Base-by-base conservation (phyloP, 2,113 vertebrate species). In the Heterochromis multidens region DNA sequence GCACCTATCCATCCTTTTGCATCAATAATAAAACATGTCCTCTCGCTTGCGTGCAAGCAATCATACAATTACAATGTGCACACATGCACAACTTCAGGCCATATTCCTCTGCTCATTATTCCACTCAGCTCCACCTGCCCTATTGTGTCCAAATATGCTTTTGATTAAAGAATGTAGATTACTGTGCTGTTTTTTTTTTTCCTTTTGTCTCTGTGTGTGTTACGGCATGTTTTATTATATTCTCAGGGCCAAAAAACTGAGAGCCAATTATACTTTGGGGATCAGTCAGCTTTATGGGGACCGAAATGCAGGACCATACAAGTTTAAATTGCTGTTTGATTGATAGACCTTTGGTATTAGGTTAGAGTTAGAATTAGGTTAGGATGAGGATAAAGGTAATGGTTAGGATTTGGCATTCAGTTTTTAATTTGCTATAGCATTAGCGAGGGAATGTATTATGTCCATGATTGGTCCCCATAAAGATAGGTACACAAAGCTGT, bases 151-250 rank as follows among this genome's bases (percentile, higher is more conserved):
- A 85, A 84, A 77, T 84, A 80, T 92, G 88, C 57, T 67, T 93
- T 90, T 89, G 61, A 93, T 92, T 91, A 90, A 78, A 83, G 83
- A 79, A 31, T 72, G 79, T 72, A 84, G 81, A 87, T 89, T 85
- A 72, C 52, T 76, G 37, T 40, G 17, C 7, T 57, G 77, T 0
- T 52, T 63, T 33, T 46, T 72, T 72, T 49, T 72, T 29, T 49
- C 29, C 14, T 27, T 70, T 70, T 43, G 7, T 70, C 9, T 46
- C 25, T 67, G 81, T 74, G 46, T 52, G 43, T 74, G 67, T 31
- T 74, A 74, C 0, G 21, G 46, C 0, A 0, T 52, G 17, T 74
- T 46, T 74, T 33, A 74, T 74, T 74, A 31, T 74, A 54, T 54
- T 74, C 25, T 52, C 27, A 27, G 19, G 25, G 2, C 2, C 19